These are phyloP conservation scores for Ctenoplectra terminalis DNA, from an alignment of 1,140 invertebrate species.

Conservation along the genomic window DNA sequence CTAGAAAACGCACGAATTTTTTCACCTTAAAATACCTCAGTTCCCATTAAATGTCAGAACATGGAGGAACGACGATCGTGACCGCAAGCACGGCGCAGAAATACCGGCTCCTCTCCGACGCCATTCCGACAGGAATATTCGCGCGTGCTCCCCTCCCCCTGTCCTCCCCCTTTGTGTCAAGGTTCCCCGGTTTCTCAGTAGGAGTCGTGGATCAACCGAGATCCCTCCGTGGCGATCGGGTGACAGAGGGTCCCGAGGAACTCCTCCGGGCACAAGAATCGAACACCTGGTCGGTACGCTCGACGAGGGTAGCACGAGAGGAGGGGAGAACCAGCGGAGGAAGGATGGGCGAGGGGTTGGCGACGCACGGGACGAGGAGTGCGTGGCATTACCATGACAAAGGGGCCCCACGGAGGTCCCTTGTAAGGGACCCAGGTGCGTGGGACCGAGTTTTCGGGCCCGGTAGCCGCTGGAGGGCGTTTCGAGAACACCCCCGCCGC, in stretches of 20 bases:
- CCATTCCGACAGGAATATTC: conserved; percentile 44
- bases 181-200: conserved; percentile 59
- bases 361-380: conserved; percentile 34
- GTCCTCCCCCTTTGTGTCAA: conserved; percentile 41
- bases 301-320: conserved; percentile 57
- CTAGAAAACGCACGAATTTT: too few species aligned
- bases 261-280: conserved; percentile 66
- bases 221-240: conserved; percentile 68
- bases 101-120: conserved; percentile 14
- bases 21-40: too few species aligned
- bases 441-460: conserved; percentile 76
- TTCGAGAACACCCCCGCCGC: conserved; percentile 77
- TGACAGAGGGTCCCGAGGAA: conserved; percentile 72
- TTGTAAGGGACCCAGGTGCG: conserved; percentile 76
- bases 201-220: conserved; percentile 58
- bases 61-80: not conserved
- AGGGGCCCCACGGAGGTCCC: conserved; percentile 69
- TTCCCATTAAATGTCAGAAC: not conserved
- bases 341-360: conserved; percentile 39
- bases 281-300: conserved; percentile 74
- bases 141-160: conserved; percentile 56
- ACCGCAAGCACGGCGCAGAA: not conserved
- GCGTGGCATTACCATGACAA: conserved; percentile 78
- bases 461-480: conserved; percentile 77
- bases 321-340: conserved; percentile 13